Evolutionary conservation across 2,113 vertebrate genomes (phyloP), one percentile per base, ranked within the genome.

Genomic region (Colossoma macropomum): DNA sequence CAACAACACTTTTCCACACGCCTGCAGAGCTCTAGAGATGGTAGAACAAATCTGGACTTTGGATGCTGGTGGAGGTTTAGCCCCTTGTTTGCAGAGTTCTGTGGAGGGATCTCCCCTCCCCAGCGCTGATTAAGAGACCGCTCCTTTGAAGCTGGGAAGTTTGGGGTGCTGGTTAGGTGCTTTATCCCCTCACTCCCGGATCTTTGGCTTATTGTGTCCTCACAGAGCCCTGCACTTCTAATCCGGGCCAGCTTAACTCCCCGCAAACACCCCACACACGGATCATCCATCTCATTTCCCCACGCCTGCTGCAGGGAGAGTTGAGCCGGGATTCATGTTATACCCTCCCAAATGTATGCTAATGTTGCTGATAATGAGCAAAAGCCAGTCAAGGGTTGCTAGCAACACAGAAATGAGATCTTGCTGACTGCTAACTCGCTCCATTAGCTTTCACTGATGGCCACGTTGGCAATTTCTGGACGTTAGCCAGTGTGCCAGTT

Each of bases 131-230:
- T 70, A 75, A 25, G 63, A 80, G 73, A 62, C 69, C 15, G 30
- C 45, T 13, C 66, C 66, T 87, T 74, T 85, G 78, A 87, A 83
- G 81, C 32, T 76, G 45, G 25, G 68, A 65, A 80, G 45, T 66
- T 65, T 59, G 9, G 30, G 77, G n/a, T 25, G 45, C n/a, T 34
- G 28, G 27, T 56, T 81, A 38, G 45, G 34, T 38, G 80, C 75
- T 79, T 88, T 85, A 69, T 65, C 60, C 78, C 45, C 30, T 69
- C 27, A 79, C 63, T 76, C 41, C 83, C 25, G 41, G 69, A 80
- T 88, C 83, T 84, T 73, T 81, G 73, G 80, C 75, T 56, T 75
- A 86, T 79, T 84, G 81, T 82, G 45, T 65, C 52, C 30, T 77
- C 62, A 32, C 76, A 80, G 70, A 73, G 38, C 74, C 72, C 65